Conservation (phyloP, 2,113 vertebrate genomes). For the Menidia beryllina region DNA sequence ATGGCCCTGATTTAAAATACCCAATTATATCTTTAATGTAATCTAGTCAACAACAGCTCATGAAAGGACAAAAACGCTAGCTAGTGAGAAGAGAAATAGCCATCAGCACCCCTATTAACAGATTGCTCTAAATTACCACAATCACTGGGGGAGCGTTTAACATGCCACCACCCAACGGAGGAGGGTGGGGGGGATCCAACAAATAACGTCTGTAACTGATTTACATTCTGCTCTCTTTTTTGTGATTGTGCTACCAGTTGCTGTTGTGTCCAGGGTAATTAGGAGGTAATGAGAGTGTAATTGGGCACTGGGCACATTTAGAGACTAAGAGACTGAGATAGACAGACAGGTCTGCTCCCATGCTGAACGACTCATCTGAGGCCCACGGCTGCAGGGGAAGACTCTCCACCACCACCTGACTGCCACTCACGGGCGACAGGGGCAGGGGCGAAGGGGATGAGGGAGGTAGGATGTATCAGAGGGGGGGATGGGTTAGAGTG, state of each 20-base stretch:
- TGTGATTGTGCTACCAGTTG: constrained; percentile 67
- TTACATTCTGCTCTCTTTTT: constrained; percentile 68
- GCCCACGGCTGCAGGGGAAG: constrained; percentile 26
- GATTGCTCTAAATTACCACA: constrained; percentile 76
- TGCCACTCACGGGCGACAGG: constrained; percentile 55
- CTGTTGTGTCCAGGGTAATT: constrained; percentile 71
- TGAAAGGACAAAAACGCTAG: constrained; percentile 61
- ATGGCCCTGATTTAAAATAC: constrained; percentile 63
- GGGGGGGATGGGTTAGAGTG: constrained; percentile 59
- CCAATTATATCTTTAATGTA: constrained; percentile 70
- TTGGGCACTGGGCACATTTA: constrained; percentile 54
- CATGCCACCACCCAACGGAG: constrained; percentile 69
- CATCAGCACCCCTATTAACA: constrained; percentile 75
- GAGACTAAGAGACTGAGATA: constrained; percentile 19
- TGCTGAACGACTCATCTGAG: constrained; percentile 48
- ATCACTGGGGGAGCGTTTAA: constrained; percentile 75
- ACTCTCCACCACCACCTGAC: constrained; percentile 55
- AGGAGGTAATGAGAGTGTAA: constrained; percentile 72
- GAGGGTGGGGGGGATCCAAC: constrained; percentile 26
- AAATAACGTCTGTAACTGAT: constrained; percentile 72
- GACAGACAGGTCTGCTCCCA: constrained; percentile 9
- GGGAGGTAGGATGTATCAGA: constrained; percentile 33
- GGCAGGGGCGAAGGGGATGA: constrained; percentile 24
- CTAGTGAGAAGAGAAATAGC: constrained; percentile 64
- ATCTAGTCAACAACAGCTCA: constrained; percentile 63